phyloP scores from a whole-genome alignment of 2,113 vertebrate species.

The Ornithorhynchus anatinus region DNA sequence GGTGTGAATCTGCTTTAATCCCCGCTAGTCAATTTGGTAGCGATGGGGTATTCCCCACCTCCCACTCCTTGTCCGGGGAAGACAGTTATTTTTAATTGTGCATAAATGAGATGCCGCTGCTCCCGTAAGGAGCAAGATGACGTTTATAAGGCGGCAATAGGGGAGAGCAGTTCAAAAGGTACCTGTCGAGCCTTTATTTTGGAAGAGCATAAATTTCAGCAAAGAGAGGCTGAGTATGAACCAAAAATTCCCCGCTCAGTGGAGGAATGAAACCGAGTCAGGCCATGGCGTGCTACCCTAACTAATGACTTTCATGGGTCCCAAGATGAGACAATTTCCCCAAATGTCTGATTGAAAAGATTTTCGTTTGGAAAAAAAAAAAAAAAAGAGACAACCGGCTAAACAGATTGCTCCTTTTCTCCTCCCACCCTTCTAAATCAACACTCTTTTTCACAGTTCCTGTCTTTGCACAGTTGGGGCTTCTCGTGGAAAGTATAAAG shows the following conservation, averaged over 20 bases:
- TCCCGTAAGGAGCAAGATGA: not conserved
- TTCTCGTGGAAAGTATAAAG: not conserved
- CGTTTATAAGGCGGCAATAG: constrained; percentile 11
- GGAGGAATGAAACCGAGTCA: constrained; percentile 43
- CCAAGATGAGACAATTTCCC: constrained; percentile 43
- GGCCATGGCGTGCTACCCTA: constrained; percentile 50
- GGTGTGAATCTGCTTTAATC: not conserved
- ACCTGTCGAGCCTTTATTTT: constrained; percentile 54
- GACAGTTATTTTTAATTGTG: constrained; percentile 8
- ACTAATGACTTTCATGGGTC: constrained; percentile 37
- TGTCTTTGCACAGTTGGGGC: not conserved
- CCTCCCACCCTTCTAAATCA: not conserved
- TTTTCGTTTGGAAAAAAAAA: not conserved
- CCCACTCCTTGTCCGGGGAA: not conserved
- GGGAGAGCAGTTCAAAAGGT: constrained; percentile 1
- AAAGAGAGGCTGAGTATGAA: constrained; percentile 56
- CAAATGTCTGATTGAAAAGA: constrained; percentile 44
- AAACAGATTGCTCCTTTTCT: constrained; percentile 7
- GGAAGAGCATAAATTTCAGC: constrained; percentile 52
- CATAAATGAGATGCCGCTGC: not conserved
- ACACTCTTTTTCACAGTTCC: not conserved
- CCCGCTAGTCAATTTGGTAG: not conserved
- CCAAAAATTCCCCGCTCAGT: constrained; percentile 50
- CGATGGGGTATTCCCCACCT: not conserved
- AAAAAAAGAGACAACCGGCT: too few relatives aligned